Evolutionary conservation across 2,113 vertebrate genomes (phyloP).

Genomic region (Anguilla rostrata): DNA sequence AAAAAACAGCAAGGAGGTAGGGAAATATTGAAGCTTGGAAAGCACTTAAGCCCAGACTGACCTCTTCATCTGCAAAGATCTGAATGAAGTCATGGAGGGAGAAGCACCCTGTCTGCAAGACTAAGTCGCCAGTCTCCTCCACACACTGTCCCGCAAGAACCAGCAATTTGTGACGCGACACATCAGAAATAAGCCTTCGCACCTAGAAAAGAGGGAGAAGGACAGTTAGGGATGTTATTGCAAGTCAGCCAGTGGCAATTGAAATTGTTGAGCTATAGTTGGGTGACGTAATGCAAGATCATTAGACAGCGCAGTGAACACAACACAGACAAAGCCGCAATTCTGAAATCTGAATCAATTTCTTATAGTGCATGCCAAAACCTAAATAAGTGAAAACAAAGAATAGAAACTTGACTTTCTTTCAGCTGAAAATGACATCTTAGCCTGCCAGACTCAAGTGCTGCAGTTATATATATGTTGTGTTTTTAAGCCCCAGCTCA

Average conservation of each 20-base stretch:
- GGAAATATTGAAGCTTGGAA: neutral
- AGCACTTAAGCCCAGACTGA: slow-evolving; percentile 42
- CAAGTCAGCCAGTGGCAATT: neutral
- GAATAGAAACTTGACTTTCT: neutral
- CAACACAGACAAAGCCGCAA: neutral
- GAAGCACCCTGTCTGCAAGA: slow-evolving; percentile 83
- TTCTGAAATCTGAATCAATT: neutral
- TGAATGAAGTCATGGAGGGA: slow-evolving; percentile 79
- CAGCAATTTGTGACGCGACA: slow-evolving; percentile 83
- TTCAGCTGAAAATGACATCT: neutral
- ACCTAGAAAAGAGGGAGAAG: slow-evolving; percentile 67
- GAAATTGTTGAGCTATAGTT: neutral
- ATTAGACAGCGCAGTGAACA: neutral
- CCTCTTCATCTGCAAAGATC: slow-evolving; percentile 84
- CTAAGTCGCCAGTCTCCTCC: slow-evolving; percentile 81
- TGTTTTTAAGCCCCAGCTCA: neutral
- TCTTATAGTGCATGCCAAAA: neutral
- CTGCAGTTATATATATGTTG: neutral
- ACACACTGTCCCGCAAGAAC: slow-evolving; percentile 84
- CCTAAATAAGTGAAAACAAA: neutral
- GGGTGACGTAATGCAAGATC: neutral
- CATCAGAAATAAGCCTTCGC: slow-evolving; percentile 76
- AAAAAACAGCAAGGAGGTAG: neutral
- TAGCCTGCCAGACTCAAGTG: neutral
- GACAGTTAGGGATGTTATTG: neutral